Conservation (phyloP, 2,797 vertebrate species). For the Catostomus latipinnis region DNA sequence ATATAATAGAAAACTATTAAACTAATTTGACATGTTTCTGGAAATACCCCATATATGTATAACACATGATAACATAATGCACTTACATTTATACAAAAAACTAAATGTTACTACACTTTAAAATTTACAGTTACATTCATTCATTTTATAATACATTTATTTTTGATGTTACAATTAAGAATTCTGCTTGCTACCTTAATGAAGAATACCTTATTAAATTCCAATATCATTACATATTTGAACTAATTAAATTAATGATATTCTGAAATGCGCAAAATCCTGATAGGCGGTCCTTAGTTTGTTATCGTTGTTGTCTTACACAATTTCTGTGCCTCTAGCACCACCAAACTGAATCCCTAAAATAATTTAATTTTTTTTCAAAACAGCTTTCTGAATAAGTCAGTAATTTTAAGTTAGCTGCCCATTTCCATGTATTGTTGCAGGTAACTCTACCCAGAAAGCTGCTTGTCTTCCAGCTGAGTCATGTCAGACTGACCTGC, state of each 20-base stretch:
- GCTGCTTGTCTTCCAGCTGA: conserved; percentile 54
- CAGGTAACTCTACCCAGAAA: conserved; percentile 50
- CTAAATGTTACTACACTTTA: background rate
- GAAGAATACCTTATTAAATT: background rate
- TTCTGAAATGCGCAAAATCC: background rate
- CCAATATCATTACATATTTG: background rate
- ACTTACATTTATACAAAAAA: too few species aligned
- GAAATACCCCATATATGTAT: background rate
- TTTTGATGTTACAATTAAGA: too few species aligned
- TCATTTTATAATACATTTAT: too few species aligned
- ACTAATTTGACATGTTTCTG: background rate
- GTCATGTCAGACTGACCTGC: conserved; percentile 81
- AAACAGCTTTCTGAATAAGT: too few species aligned
- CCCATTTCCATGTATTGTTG: conserved; percentile 33
- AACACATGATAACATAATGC: background rate
- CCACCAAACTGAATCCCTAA: too few species aligned
- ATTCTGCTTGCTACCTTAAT: background rate
- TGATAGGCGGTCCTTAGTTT: conserved; percentile 1
- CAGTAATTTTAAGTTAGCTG: background rate
- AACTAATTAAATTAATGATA: too few species aligned
- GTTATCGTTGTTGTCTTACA: conserved; percentile 10
- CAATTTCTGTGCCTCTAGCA: too few species aligned
- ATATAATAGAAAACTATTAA: too few species aligned
- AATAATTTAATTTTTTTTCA: too few species aligned
- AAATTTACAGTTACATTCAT: too few species aligned